phyloP scores from a whole-genome alignment of 2,797 vertebrate genomes.

The Lates japonicus region DNA sequence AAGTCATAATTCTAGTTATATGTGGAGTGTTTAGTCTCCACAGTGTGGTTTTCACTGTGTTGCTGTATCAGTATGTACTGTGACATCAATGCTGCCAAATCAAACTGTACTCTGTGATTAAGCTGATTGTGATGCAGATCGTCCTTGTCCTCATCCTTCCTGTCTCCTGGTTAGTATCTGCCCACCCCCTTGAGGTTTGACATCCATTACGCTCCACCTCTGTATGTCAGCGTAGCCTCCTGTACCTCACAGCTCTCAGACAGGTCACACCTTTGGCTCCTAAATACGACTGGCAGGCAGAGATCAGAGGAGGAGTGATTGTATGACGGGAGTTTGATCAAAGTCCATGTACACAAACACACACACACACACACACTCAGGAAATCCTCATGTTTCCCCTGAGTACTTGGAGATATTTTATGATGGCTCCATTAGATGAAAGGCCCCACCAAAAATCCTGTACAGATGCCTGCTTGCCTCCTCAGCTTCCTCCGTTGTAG shows the following conservation, averaged over 20 bases:
- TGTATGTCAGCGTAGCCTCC: slow-evolving; percentile 58
- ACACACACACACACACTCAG: slow-evolving; percentile 22
- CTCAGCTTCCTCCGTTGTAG: slow-evolving; percentile 46
- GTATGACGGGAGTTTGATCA: slow-evolving; percentile 74
- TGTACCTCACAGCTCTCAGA: slow-evolving; percentile 60
- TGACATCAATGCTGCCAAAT: slow-evolving; percentile 23
- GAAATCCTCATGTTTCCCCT: slow-evolving; percentile 59
- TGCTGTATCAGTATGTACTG: slow-evolving; percentile 5
- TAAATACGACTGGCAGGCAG: slow-evolving; percentile 70
- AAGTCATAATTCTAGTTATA: not conserved
- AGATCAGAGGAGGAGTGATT: slow-evolving; percentile 75
- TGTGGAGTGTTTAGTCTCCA: not conserved
- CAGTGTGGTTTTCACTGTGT: not conserved
- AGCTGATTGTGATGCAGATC: slow-evolving; percentile 37
- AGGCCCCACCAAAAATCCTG: slow-evolving; percentile 42
- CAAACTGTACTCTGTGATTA: slow-evolving; percentile 22
- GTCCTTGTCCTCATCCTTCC: slow-evolving; percentile 65
- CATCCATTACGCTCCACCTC: slow-evolving; percentile 61
- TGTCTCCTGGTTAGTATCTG: slow-evolving; percentile 66
- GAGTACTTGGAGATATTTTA: slow-evolving; percentile 50
- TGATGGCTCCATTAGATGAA: slow-evolving; percentile 64
- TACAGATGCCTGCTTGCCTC: slow-evolving; percentile 59
- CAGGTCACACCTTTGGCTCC: slow-evolving; percentile 74
- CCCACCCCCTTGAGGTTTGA: slow-evolving; percentile 66
- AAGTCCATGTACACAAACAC: slow-evolving; percentile 57